phyloP scores from a whole-genome alignment of 2,797 vertebrate genomes.

The Gouania willdenowi region DNA sequence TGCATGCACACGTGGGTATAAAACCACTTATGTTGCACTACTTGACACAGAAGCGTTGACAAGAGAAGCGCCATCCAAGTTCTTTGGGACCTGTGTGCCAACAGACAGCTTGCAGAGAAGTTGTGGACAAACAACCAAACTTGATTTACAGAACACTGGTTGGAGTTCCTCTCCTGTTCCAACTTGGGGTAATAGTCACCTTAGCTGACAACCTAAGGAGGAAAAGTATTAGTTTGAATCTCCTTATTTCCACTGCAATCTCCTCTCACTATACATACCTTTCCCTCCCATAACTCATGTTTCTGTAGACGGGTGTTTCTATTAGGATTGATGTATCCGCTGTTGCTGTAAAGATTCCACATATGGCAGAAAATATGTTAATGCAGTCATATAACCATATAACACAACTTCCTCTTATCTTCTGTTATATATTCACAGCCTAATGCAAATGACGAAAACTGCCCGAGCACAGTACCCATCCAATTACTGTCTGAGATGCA shows the following conservation, averaged over 20 bases:
- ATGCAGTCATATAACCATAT: conserved; percentile 13
- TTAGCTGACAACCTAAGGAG: neutral
- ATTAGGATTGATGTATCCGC: conserved; percentile 4
- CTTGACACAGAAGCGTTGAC: no score
- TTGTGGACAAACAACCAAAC: conserved; percentile 28
- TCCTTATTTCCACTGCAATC: neutral
- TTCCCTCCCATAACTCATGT: neutral
- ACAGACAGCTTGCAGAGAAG: conserved; percentile 36
- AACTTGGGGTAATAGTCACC: neutral
- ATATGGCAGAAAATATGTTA: conserved; percentile 8
- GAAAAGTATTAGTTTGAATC: neutral
- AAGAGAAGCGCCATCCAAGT: conserved; percentile 9
- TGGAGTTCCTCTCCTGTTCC: neutral
- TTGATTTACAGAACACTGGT: conserved; percentile 31
- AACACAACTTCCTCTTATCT: neutral
- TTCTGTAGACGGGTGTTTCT: conserved; percentile 6
- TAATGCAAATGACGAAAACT: conserved; percentile 41
- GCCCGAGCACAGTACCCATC: conserved; percentile 34
- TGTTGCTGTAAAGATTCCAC: conserved; percentile 5
- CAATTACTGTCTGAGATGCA: conserved; percentile 59
- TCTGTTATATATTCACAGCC: conserved; percentile 30
- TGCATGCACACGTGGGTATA: conserved; percentile 15
- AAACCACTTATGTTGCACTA: conserved; percentile 4
- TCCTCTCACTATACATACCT: neutral
- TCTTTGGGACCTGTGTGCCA: conserved; percentile 16